Conservation (phyloP, 2,888 invertebrate species). For the Agrilus cyanescens region DNA sequence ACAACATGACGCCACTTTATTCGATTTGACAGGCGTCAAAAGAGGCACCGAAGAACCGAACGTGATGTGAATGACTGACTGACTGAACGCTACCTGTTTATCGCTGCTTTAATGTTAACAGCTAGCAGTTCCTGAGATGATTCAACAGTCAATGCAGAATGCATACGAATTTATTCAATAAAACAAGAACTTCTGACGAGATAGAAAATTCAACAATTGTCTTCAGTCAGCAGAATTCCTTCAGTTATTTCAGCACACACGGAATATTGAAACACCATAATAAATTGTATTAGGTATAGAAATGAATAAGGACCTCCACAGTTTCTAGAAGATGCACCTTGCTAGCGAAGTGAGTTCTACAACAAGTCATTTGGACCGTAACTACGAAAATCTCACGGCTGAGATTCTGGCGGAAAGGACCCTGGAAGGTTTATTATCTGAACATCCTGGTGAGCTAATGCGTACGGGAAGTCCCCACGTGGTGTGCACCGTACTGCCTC, state of each 20-base stretch:
- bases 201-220: no score
- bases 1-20: conserved; percentile 11
- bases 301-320: not conserved
- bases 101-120: no score
- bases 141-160: no score
- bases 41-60: not conserved
- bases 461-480: conserved; percentile 89
- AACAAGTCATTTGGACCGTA: conserved; percentile 37
- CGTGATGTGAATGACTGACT: not conserved
- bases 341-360: conserved; percentile 69
- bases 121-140: not conserved
- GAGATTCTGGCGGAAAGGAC: conserved; percentile 82
- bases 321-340: conserved; percentile 53
- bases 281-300: no score
- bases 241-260: no score
- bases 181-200: no score
- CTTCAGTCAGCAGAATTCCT: no score
- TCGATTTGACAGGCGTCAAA: conserved; percentile 5
- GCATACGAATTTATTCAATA: no score
- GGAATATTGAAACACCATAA: no score
- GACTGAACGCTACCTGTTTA: not conserved
- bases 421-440: conserved; percentile 74
- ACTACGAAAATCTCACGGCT: conserved; percentile 63
- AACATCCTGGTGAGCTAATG: conserved; percentile 86
- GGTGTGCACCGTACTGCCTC: conserved; percentile 88